Percentiles rank a stretch among this genome's conserved stretches.
Evolutionary conservation across 2,113 vertebrate genomes (phyloP).

Genomic region (Lontra canadensis): DNA sequence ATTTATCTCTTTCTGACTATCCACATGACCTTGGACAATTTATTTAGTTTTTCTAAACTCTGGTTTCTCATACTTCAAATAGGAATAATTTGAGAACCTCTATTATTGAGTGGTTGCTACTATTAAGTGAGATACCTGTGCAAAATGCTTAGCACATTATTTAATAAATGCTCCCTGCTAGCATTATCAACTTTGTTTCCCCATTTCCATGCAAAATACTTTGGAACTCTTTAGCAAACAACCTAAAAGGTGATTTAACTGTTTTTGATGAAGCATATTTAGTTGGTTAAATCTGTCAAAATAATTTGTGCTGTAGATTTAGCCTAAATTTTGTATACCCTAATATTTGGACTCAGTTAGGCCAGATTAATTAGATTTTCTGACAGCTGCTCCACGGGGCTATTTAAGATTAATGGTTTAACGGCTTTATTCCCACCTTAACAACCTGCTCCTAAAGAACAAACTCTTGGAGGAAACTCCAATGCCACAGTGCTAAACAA

Average conservation of each 20-base stretch:
- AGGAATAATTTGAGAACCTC: neutral
- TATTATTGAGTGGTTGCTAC: neutral
- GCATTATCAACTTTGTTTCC: neutral
- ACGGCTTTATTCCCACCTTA: neutral
- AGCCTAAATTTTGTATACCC: neutral
- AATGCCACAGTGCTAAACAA: neutral
- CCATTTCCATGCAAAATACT: neutral
- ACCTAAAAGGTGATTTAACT: slow-evolving; percentile 22
- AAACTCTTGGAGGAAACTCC: neutral
- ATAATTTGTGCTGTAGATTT: slow-evolving; percentile 9
- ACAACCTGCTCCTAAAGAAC: neutral
- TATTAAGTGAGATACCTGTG: neutral
- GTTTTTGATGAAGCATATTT: neutral
- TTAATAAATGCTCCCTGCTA: neutral
- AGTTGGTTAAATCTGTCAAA: slow-evolving; percentile 19
- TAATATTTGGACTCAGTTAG: slow-evolving; percentile 25
- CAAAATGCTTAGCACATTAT: neutral
- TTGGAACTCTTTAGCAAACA: neutral
- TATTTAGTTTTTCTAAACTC: neutral
- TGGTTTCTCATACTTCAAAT: neutral
- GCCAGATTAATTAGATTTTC: slow-evolving; percentile 24
- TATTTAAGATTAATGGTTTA: slow-evolving; percentile 29
- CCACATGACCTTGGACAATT: neutral
- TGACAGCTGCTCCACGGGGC: neutral
- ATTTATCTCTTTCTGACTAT: neutral